Base-by-base conservation (phyloP, 2,797 vertebrate genomes). In the Leucoraja ocellata region DNA sequence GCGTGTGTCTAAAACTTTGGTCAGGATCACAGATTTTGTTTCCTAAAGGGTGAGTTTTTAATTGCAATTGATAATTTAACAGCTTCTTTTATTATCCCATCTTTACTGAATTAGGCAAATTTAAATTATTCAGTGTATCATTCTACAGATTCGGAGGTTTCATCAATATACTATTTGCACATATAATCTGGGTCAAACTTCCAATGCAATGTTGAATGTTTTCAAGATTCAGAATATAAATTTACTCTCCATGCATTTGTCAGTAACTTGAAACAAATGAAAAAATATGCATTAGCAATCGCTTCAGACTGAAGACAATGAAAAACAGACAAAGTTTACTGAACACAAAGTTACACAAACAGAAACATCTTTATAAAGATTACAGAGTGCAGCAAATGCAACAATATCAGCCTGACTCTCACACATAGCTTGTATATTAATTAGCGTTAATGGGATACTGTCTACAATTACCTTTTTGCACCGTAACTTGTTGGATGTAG, bases 401-500 rank as follows among this genome's bases (percentile, higher is more conserved):
- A 39, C 65, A 11, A 9, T 46, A 91, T 39, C 88, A 39, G 21
- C 23, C 65, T 4, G 23, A 74, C 23, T 91, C 36, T 23, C 88
- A 74, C 32, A 11, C n/a, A 73, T 46, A 39, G 2, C 9, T 46
- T 76, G 21, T 39, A 54, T 39, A 58, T n/a, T 36, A 68, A 63
- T 65, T 65, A n/a, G 39, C 2, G 28, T 74, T 54, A 14, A 58
- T 1, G 23, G 74, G 25, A 5, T 54, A 28, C 61, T 76, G 71
- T 54, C 71, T 92, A 25, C 74, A 76, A 46, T 58, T 76, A 97
- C 97, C 97, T 96, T 97, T 97, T 94, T 97, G 95, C 16, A 97
- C 94, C 0, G 95, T 96, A 94, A 97, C 96, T 88, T 97, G 96
- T 71, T 97, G 97, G 93, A 97, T 96, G 81, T 96, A 97, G 0